These are phyloP conservation scores for Mystacides longicornis DNA, from an alignment of 2,888 invertebrate species.

Conservation along the genomic window DNA sequence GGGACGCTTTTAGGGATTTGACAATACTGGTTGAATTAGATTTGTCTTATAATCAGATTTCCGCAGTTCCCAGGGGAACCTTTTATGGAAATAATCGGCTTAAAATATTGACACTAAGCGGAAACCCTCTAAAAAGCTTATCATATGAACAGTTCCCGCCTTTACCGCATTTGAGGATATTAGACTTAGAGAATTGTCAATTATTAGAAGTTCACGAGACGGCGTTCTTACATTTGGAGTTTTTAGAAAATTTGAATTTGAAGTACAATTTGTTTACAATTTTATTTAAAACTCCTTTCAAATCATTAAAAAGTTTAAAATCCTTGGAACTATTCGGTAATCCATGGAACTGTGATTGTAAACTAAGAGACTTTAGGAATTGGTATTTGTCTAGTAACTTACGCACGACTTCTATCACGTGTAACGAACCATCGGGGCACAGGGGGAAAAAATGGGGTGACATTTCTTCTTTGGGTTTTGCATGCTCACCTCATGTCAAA, in stretches of 20 bases:
- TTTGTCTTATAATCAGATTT: slow-evolving; percentile 73
- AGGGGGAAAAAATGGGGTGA: slow-evolving; percentile 70
- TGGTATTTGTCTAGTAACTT: slow-evolving; percentile 78
- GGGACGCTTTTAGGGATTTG: slow-evolving; percentile 77
- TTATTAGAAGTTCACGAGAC: slow-evolving; percentile 14
- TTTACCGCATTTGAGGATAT: slow-evolving; percentile 34
- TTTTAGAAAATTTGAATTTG: slow-evolving; percentile 21
- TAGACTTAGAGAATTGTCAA: slow-evolving; percentile 22
- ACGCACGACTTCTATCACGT: slow-evolving; percentile 65
- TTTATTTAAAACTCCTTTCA: slow-evolving; percentile 9
- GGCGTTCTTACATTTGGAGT: slow-evolving; percentile 18
- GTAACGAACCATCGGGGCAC: slow-evolving; percentile 63
- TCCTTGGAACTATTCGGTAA: slow-evolving; percentile 76
- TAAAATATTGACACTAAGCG: slow-evolving; percentile 68
- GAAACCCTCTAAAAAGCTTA: slow-evolving; percentile 71
- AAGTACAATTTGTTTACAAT: slow-evolving; percentile 17
- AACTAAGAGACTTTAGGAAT: slow-evolving; percentile 71
- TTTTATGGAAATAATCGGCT: slow-evolving; percentile 80
- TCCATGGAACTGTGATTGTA: slow-evolving; percentile 87
- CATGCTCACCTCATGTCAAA: slow-evolving; percentile 71
- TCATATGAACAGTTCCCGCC: slow-evolving; percentile 73
- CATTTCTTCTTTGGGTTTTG: slow-evolving; percentile 67
- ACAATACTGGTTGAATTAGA: slow-evolving; percentile 82
- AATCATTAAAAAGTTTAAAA: slow-evolving; percentile 70
- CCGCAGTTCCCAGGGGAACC: slow-evolving; percentile 65